Percentiles rank a stretch among this genome's conserved stretches.
Conservation (phyloP, 2,888 invertebrate species). For the Pharmacophagus antenor region DNA sequence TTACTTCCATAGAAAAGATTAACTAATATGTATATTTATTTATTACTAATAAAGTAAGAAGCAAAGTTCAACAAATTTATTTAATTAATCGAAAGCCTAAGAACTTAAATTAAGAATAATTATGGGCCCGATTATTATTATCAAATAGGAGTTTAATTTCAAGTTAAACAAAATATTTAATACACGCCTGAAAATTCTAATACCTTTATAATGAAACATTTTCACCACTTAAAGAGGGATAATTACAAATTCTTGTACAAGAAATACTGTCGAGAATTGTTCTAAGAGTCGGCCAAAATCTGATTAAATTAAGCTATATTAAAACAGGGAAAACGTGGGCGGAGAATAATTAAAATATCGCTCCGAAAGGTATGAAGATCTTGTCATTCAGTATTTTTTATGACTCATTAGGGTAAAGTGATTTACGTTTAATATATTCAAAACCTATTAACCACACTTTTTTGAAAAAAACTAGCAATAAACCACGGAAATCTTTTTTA, state of each 20-base stretch:
- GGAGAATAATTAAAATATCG: slow-evolving; percentile 75
- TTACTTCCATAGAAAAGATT: too few species aligned
- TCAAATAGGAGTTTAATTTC: too few species aligned
- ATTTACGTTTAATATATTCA: too few species aligned
- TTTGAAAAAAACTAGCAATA: too few species aligned
- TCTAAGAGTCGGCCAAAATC: slow-evolving; percentile 60
- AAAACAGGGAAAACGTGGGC: slow-evolving; percentile 61
- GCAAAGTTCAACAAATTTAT: too few species aligned
- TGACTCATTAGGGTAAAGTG: slow-evolving; percentile 14
- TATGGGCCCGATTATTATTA: too few species aligned
- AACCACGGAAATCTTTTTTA: too few species aligned
- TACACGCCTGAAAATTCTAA: neutral
- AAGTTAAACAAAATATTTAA: neutral
- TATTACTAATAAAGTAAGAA: too few species aligned
- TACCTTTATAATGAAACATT: slow-evolving; percentile 26
- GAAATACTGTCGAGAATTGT: slow-evolving; percentile 58
- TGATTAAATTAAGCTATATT: slow-evolving; percentile 77
- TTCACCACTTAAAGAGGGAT: slow-evolving; percentile 36
- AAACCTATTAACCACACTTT: too few species aligned
- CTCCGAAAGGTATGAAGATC: slow-evolving; percentile 46
- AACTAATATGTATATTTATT: too few species aligned
- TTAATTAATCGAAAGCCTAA: too few species aligned
- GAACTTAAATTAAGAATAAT: too few species aligned
- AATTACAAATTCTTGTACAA: slow-evolving; percentile 63
- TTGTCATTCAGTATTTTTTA: slow-evolving; percentile 19